Percentiles rank a stretch among this genome's conserved stretches.
Evolutionary conservation across 2,797 vertebrate species (phyloP).

Genomic region (Enteromius trimaculatus): DNA sequence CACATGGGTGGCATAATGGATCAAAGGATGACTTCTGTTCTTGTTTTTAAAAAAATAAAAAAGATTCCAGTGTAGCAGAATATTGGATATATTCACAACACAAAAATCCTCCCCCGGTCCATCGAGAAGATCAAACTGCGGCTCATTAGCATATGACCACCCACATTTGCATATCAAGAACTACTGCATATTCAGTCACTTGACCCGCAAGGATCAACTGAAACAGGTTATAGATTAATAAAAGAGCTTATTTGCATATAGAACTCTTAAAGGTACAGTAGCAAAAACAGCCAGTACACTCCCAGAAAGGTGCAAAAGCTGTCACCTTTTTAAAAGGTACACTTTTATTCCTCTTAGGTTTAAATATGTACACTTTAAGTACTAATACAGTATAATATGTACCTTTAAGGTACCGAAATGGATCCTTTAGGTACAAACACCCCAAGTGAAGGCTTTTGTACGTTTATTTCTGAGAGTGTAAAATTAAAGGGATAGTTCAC

Average conservation of each 20-base stretch:
- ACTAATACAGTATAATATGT: no score
- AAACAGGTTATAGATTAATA: not conserved
- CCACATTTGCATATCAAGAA: not conserved
- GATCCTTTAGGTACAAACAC: no score
- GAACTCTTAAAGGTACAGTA: not conserved
- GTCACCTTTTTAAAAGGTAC: no score
- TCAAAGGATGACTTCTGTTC: not conserved
- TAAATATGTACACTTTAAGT: no score
- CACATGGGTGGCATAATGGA: not conserved
- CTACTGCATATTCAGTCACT: not conserved
- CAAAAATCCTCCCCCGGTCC: not conserved
- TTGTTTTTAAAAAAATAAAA: not conserved
- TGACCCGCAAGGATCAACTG: not conserved
- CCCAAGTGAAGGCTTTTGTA: no score
- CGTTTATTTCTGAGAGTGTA: no score
- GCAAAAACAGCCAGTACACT: not conserved
- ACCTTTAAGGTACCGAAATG: no score
- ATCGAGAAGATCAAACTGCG: not conserved
- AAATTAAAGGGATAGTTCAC: not conserved
- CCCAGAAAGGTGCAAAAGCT: no score
- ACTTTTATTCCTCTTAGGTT: no score
- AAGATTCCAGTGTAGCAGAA: not conserved
- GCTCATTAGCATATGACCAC: not conserved
- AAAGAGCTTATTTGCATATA: not conserved
- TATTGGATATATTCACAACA: not conserved